Evolutionary conservation across 2,113 vertebrate genomes (phyloP).

Genomic region (Eidolon helvum): DNA sequence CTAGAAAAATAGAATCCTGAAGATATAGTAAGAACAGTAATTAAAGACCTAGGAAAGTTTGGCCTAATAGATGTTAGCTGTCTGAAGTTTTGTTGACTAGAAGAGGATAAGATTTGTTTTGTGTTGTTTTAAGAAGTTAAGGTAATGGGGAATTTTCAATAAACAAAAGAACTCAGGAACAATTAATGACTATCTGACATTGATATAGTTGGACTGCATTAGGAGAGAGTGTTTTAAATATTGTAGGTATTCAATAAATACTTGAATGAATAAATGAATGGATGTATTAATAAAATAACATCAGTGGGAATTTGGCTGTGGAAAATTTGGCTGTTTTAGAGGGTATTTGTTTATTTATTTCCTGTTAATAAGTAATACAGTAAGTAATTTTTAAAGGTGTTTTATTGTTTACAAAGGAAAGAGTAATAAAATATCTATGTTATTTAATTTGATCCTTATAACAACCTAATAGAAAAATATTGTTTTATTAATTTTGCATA

Average conservation of each 20-base stretch:
- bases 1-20: neutral
- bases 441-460: slow-evolving; percentile 17
- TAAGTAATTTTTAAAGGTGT: neutral
- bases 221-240: neutral
- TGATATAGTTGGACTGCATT: neutral
- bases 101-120: neutral
- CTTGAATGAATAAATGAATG: neutral
- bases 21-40: neutral
- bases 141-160: neutral
- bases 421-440: neutral
- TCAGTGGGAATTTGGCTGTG: neutral
- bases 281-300: slow-evolving; percentile 1
- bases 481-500: neutral
- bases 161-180: neutral
- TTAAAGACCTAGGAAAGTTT: neutral
- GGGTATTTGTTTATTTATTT: neutral
- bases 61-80: neutral
- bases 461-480: neutral
- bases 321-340: neutral
- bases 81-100: neutral
- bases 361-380: neutral
- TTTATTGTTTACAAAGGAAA: slow-evolving; percentile 4
- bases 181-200: neutral
- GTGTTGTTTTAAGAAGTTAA: neutral
- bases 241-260: neutral